phyloP scores from a whole-genome alignment of 2,113 vertebrate genomes.

The Tragelaphus imberbis region DNA sequence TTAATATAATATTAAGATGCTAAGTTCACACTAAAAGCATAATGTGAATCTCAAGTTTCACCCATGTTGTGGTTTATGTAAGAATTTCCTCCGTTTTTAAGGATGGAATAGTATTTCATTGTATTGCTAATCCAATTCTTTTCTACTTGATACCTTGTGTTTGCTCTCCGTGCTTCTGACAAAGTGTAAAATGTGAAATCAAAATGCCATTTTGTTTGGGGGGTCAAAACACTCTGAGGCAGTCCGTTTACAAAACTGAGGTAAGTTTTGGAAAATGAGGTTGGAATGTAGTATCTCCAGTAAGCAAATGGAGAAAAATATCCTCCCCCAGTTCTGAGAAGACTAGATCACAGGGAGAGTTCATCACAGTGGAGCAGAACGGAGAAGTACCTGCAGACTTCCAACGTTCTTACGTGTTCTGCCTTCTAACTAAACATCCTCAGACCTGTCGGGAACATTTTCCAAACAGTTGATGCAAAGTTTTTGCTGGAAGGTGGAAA shows the following conservation, averaged over 20 bases:
- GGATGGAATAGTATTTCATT: neutral
- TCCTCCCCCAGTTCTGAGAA: neutral
- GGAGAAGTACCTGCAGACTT: neutral
- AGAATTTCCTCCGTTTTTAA: neutral
- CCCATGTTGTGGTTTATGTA: neutral
- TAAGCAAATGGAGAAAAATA: neutral
- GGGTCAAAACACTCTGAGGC: neutral
- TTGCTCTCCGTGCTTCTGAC: neutral
- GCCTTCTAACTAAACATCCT: neutral
- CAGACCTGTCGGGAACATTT: neutral
- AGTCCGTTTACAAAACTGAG: neutral
- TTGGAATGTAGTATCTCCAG: neutral
- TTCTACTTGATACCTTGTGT: neutral
- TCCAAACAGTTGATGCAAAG: neutral
- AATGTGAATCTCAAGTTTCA: neutral
- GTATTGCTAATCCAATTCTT: neutral
- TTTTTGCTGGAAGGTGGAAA: neutral
- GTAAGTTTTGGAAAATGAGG: neutral
- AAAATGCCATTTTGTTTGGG: neutral
- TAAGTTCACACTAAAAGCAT: neutral
- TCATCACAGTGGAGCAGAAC: neutral
- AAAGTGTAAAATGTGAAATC: neutral
- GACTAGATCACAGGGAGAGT: neutral
- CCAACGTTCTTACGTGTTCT: neutral
- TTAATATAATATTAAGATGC: neutral